These are phyloP conservation scores for Lysandra coridon DNA, from an alignment of 2,888 invertebrate genomes.

Conservation along the genomic window DNA sequence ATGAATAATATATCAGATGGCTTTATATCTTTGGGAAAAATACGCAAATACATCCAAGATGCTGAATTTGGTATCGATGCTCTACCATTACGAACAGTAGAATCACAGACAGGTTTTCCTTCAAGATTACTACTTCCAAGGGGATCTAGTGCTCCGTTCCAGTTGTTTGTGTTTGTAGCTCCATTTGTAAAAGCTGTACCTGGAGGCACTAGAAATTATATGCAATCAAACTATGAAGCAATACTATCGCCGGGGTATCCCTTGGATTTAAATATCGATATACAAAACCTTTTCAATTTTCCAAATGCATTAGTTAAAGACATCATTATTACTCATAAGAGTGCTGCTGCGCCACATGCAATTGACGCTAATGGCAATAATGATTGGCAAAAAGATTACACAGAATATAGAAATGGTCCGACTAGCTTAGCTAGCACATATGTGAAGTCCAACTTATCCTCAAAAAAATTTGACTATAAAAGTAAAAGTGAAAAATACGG, in stretches of 20 bases:
- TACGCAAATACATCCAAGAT: conserved; percentile 81
- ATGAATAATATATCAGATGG: conserved; percentile 81
- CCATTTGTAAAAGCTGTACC: conserved; percentile 66
- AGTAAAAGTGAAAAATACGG: conserved; percentile 47
- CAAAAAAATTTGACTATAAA: conserved; percentile 49
- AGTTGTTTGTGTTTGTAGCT: conserved; percentile 83
- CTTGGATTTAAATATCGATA: conserved; percentile 83
- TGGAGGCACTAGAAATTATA: conserved; percentile 57
- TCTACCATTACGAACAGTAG: conserved; percentile 68
- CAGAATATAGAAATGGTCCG: conserved; percentile 36
- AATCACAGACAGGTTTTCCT: conserved; percentile 83
- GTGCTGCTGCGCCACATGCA: conserved; percentile 38
- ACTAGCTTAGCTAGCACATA: conserved; percentile 36
- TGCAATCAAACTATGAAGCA: conserved; percentile 62
- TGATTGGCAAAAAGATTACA: conserved; percentile 39
- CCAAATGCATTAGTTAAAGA: conserved; percentile 67
- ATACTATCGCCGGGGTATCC: conserved; percentile 84
- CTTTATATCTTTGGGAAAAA: conserved; percentile 80
- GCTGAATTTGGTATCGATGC: conserved; percentile 78
- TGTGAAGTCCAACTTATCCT: conserved; percentile 43
- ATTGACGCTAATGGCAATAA: conserved; percentile 37
- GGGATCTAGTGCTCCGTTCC: conserved; percentile 82
- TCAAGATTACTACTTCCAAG: conserved; percentile 85
- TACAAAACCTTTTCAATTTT: conserved; percentile 60
- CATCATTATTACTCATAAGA: conserved; percentile 59